Evolutionary conservation across 2,797 vertebrate species (phyloP).

Genomic region (Todus mexicanus): DNA sequence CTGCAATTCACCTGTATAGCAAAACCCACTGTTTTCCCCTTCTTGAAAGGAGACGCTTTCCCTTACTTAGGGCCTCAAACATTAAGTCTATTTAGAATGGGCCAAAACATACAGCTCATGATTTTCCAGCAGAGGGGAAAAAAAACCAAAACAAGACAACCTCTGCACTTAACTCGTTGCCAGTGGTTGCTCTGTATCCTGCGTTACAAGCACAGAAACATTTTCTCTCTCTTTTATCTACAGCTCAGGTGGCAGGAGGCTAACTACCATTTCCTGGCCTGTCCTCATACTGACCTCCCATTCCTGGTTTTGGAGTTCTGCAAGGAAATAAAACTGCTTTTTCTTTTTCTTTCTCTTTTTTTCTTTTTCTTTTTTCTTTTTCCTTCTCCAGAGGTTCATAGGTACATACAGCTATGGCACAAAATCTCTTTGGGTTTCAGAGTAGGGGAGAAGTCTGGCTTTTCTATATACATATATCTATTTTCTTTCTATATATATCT

Average conservation of each 20-base stretch:
- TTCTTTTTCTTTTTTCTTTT: no score
- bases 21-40: background rate
- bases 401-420: background rate
- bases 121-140: background rate
- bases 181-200: background rate
- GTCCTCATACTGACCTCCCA: background rate
- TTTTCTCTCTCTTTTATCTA: background rate
- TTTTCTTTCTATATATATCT: background rate
- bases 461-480: background rate
- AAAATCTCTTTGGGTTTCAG: background rate
- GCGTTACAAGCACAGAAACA: background rate
- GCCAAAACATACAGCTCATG: constrained; percentile 23
- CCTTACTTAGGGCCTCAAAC: background rate
- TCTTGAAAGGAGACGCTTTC: background rate
- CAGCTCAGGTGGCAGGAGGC: background rate
- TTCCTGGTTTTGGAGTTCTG: background rate
- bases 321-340: background rate
- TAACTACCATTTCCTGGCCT: background rate
- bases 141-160: background rate
- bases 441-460: background rate
- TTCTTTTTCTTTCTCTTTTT: background rate
- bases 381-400: background rate
- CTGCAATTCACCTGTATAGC: background rate
- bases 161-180: background rate
- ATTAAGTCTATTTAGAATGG: background rate